phyloP scores from a whole-genome alignment of 2,888 invertebrate species.

The Creontiades dilutus region DNA sequence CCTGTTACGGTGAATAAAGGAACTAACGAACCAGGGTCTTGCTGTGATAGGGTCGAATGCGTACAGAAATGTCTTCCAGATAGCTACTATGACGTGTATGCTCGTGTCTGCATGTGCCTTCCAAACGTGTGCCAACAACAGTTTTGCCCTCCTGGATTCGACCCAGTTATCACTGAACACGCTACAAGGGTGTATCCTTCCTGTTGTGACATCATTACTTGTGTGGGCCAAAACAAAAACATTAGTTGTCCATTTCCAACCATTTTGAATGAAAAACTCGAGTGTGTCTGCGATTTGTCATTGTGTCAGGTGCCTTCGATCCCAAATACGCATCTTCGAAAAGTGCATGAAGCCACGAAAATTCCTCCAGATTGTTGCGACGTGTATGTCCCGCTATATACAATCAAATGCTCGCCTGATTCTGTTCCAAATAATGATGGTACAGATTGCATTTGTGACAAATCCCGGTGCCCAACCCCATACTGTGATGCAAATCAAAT shows the following conservation, averaged over 20 bases:
- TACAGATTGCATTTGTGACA: neutral
- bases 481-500: neutral
- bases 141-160: neutral
- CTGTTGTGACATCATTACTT: neutral
- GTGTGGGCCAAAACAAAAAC: neutral
- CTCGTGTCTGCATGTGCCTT: neutral
- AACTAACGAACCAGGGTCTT: neutral
- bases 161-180: neutral
- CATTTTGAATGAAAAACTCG: neutral
- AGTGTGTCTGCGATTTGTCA: neutral
- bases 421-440: neutral
- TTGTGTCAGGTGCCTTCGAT: neutral
- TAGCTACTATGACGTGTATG: neutral
- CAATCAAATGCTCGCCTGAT: neutral
- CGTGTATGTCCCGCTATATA: neutral
- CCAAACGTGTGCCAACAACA: neutral
- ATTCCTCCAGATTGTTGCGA: neutral
- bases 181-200: neutral
- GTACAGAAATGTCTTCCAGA: neutral
- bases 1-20: neutral
- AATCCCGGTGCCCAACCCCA: neutral
- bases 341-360: neutral
- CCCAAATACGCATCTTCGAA: neutral
- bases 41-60: neutral
- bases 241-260: neutral